Base-by-base conservation (phyloP, 1,140 invertebrate species). In the Arctopsyche grandis region DNA sequence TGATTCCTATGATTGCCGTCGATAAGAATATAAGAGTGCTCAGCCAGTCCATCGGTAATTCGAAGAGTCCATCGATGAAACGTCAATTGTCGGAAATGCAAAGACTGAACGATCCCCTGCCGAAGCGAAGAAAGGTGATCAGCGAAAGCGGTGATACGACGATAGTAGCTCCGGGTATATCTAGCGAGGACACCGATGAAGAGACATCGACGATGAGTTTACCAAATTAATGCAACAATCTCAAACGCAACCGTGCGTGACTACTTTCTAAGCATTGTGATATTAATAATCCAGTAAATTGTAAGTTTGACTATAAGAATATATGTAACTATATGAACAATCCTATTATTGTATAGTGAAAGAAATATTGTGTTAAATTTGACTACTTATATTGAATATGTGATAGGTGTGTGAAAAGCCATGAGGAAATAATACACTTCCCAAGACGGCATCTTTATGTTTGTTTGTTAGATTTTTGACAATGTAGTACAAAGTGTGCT, bases 91-190 rank as follows among this genome's bases (percentile, higher is more conserved):
- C 79, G 3, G 81, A 82, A 48, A 75, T 14, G 10, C 19, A 77
- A 24, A 44, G 26, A 63, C 22, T 44, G 19, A 22, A 14, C 12
- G 79, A 80, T 22, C 81, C 81, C 0, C 16, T 43, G 9, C 66
- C 74, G 10, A 82, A 82, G 38, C 73, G 77, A 66, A 70, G 48
- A 70, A 82, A 79, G 73, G n/a, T 80, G 7, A 19, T 74, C 0
- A 46, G 24, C 9, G 78, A 76, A 75, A 56, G 26, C 14, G 19
- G 29, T 38, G 48, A 69, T 69, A 63, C 4, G 0, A 74, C 43
- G 19, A 0, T 19, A 4, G 16, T 60, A 1, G n/a, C 21, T 21
- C 58, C n/a, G 7, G n/a, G 9, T 44, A 26, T 46, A 73, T 43
- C 75, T 24, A 71, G 74, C 52, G 80, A 79, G 22, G 78, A 79